These are phyloP conservation scores for Scomber scombrus DNA, from an alignment of 2,113 vertebrate genomes.

Conservation along the genomic window DNA sequence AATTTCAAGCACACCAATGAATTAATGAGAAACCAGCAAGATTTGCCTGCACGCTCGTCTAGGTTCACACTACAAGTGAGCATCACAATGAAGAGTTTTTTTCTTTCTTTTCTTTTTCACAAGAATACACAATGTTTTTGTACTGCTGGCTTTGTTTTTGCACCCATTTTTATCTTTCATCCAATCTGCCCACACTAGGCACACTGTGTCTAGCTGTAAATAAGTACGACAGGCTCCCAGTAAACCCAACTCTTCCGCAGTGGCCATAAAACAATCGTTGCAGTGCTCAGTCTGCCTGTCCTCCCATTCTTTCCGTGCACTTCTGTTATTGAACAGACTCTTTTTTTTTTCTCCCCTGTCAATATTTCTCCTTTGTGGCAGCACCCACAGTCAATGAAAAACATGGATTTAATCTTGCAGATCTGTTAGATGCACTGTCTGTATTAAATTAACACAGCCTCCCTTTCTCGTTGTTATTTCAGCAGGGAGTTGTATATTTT, in stretches of 20 bases:
- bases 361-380: constrained; percentile 57
- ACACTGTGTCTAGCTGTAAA: background rate
- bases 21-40: no score
- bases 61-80: background rate
- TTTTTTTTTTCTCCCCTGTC: constrained; percentile 50
- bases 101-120: background rate
- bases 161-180: background rate
- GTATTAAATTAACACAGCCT: constrained; percentile 41
- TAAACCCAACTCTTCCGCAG: constrained; percentile 10
- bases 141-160: background rate
- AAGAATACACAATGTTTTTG: background rate
- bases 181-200: background rate
- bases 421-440: constrained; percentile 38
- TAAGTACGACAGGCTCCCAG: background rate
- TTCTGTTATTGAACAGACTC: constrained; percentile 49
- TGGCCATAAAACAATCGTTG: constrained; percentile 29
- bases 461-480: constrained; percentile 39
- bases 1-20: no score
- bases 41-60: background rate
- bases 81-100: background rate
- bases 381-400: constrained; percentile 35
- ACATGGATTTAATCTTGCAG: constrained; percentile 54
- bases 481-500: background rate
- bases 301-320: constrained; percentile 6
- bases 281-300: constrained; percentile 9